Evolutionary conservation across 2,113 vertebrate species (phyloP), one percentile per base, ranked within the genome.

Genomic region (Dipodomys stephensi): DNA sequence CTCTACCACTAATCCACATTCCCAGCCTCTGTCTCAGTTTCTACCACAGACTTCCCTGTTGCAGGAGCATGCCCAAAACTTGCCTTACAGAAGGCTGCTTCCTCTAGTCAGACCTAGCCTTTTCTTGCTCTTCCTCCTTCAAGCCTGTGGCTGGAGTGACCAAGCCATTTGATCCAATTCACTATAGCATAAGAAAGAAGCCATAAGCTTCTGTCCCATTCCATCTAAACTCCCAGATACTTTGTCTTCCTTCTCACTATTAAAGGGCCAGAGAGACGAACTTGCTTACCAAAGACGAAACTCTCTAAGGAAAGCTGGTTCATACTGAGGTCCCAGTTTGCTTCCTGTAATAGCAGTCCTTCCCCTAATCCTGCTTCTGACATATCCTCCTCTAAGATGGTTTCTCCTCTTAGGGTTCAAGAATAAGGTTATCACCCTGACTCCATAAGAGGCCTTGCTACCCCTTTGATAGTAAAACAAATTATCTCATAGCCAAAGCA

Each of bases 251-350:
- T 78, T 30, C 13, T 84, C 79, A 77, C 22, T 60, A 83, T 80
- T 81, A 77, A 83, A 92, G 28, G 28, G n/a, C 79, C 92, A 80
- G 30, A 88, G 81, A 94, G 23, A 95, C 57, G 92, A 95, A 89
- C 84, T 28, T 39, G 11, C 35, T 90, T 94, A 78, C 67, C 83
- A 89, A 92, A 89, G 60, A 84, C 35, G 19, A 77, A 91, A 87
- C 68, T 44, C 74, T 90, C 57, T 76, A 83, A 85, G 39, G 49
- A 90, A 86, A 95, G 39, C 27, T 87, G 65, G 79, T 46, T 92
- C 64, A 62, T 72, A 69, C 72, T 67, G 53, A 94, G 72, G 39
- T 25, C 35, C 3, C 11, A 35, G 49, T 92, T 65, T 86, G 77
- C 60, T 84, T 67, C 68, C 83, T 62, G 20, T 28, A 57, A 16